Evolutionary conservation across 2,888 invertebrate species (phyloP), one percentile per base, ranked within the genome.

Genomic region (Aleiodes testaceus): DNA sequence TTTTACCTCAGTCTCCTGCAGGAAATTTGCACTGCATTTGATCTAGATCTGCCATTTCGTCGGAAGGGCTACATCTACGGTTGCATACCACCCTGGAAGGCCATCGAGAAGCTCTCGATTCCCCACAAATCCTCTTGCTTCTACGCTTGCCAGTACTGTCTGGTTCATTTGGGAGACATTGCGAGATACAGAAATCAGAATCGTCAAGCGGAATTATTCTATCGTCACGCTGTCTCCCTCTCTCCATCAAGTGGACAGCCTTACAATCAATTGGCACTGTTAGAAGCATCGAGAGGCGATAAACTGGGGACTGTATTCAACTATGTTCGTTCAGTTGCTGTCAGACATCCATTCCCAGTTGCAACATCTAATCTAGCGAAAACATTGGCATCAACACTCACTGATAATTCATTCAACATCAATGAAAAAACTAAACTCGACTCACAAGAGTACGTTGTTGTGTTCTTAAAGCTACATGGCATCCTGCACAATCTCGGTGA

Each of bases 71-170:
- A 89, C 22, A 86, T 88, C 30, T 89, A 88, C 79, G 90, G 90
- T 30, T 83, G 83, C 69, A 84, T 81, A 16, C 81, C 85, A 80
- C 83, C 88, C 77, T 88, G 90, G 89, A 83, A 82, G 73, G 83
- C 84, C 36, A 82, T 84, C n/a, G 81, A 85, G 55, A 82, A 69
- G 6, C 74, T 84, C 69, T 82, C 84, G 16, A 80, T 89, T 66
- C 91, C 91, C 55, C 91, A 92, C 75, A 90, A 91, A 69, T 91
- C 92, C 49, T 94, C 95, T 9, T 94, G 94, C 84, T 91, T 94
- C 72, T 96, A 96, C 88, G 93, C 95, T 80, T 94, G 95, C 85
- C 96, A 96, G 84, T 94, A 96, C 87, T 96, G 96, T 86, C 90
- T 96, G 71, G 95, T 96, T 69, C 97, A 96, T 86, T 90, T 96